Evolutionary conservation across 2,797 vertebrate species (phyloP).

Genomic region (Perodicticus potto): DNA sequence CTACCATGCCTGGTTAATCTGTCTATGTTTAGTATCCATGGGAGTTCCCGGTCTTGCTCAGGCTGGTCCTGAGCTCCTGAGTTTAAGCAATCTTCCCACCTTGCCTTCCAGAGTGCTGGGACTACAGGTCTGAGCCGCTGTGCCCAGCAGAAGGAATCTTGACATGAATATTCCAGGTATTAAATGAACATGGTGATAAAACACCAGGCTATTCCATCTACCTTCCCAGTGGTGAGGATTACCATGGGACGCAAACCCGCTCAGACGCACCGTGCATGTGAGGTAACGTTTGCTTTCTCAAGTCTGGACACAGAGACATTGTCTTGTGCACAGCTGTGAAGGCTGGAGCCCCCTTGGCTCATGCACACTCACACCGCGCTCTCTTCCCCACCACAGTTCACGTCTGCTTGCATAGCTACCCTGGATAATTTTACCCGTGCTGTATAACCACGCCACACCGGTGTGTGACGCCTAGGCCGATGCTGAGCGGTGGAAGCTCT

Average conservation of each 20-base stretch:
- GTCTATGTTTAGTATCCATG: too few species aligned
- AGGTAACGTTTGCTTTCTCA: neutral
- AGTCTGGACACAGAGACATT: neutral
- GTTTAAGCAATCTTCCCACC: too few species aligned
- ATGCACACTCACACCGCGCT: neutral
- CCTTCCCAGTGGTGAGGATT: neutral
- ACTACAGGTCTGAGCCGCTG: too few species aligned
- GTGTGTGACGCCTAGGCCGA: neutral
- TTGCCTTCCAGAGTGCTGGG: too few species aligned
- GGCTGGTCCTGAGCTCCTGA: too few species aligned
- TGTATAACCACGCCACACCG: accelerated
- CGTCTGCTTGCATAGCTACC: neutral
- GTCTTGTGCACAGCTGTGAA: neutral
- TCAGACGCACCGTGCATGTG: neutral
- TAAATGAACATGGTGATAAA: neutral
- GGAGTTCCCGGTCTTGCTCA: too few species aligned
- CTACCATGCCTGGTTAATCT: too few species aligned
- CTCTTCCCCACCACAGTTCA: neutral
- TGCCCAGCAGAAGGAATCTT: neutral
- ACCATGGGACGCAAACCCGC: neutral
- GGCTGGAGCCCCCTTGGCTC: too few species aligned
- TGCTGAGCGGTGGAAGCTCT: neutral
- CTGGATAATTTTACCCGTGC: too few species aligned
- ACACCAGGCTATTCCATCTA: neutral
- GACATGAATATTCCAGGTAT: neutral